Percentiles rank a stretch among this genome's conserved stretches.
phyloP scores from a whole-genome alignment of 2,113 vertebrate genomes.

The Oncorhynchus clarkii region DNA sequence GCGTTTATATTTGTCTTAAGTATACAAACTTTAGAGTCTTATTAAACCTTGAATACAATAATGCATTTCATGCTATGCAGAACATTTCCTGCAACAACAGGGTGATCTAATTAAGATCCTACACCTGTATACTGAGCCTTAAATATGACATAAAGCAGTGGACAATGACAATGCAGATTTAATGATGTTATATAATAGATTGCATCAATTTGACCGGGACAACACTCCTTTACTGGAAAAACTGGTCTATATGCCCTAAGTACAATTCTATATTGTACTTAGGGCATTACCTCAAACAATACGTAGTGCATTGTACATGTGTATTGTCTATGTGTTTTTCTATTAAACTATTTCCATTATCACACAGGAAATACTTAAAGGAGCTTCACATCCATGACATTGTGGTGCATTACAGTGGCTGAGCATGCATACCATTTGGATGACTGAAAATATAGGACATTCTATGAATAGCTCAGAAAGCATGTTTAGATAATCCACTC shows the following conservation, averaged over 20 bases:
- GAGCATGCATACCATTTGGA: background rate
- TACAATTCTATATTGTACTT: no score
- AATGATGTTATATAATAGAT: background rate
- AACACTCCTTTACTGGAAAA: background rate
- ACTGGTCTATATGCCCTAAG: background rate
- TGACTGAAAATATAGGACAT: background rate
- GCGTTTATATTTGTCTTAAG: no score
- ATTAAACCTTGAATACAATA: no score
- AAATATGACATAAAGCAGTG: constrained; percentile 5
- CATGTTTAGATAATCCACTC: background rate
- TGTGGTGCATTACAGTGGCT: background rate
- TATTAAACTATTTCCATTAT: background rate
- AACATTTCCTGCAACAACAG: no score
- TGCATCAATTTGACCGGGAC: background rate
- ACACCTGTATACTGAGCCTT: background rate
- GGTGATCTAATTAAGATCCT: no score
- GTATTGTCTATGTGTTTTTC: background rate
- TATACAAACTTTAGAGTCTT: no score
- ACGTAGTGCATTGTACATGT: background rate
- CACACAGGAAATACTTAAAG: background rate
- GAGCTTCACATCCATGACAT: background rate
- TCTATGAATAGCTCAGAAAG: background rate
- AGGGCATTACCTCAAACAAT: background rate
- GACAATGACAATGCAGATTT: background rate
- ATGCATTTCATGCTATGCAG: no score